A percentile compares a stretch with the other conserved stretches of the same genome.
These are phyloP conservation scores for Cryptotermes secundus DNA, from an alignment of 1,140 invertebrate species.

Conservation along the genomic window DNA sequence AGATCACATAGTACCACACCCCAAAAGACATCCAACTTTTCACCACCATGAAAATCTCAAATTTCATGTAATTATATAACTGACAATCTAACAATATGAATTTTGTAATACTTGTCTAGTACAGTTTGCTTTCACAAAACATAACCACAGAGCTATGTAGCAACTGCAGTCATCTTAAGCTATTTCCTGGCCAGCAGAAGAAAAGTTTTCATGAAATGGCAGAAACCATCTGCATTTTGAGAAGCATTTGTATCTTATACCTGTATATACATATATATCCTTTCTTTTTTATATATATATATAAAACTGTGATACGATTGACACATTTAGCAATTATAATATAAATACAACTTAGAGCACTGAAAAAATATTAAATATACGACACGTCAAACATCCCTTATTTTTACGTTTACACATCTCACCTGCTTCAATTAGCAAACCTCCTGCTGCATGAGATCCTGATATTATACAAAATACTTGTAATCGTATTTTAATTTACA, in stretches of 20 bases:
- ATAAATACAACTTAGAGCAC: slow-evolving; percentile 4
- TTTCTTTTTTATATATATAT: no score
- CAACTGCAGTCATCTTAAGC: neutral
- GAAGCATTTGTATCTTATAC: neutral
- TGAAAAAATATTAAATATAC: neutral
- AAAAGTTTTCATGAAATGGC: neutral
- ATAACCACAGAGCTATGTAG: neutral
- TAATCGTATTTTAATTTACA: neutral
- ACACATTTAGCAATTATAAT: neutral
- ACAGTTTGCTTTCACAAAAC: neutral
- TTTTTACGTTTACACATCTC: neutral
- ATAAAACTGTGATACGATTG: neutral
- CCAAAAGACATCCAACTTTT: no score
- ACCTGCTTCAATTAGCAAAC: neutral
- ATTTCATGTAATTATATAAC: neutral
- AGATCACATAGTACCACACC: no score
- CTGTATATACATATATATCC: neutral
- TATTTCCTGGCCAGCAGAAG: slow-evolving; percentile 4
- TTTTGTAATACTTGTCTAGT: slow-evolving; percentile 12
- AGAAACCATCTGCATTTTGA: neutral
- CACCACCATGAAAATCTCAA: neutral
- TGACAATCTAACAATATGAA: neutral
- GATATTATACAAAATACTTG: neutral
- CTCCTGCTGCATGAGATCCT: neutral
- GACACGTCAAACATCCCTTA: neutral